Conservation (phyloP, 2,888 invertebrate species). For the Coenonympha glycerion region DNA sequence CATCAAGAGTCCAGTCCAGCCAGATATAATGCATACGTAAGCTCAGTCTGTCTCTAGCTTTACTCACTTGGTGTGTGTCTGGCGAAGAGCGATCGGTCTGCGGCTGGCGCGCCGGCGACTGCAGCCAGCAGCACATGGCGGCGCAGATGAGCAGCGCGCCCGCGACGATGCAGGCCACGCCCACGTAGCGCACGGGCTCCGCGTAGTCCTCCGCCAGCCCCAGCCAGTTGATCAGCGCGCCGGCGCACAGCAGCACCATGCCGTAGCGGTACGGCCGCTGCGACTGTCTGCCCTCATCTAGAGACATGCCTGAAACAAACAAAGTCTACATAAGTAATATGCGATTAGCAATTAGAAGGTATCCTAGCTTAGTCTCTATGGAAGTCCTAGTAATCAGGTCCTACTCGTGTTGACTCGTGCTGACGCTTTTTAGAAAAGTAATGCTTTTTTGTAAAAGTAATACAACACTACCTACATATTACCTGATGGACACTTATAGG, state of each 20-base stretch:
- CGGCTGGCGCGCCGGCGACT: constrained; percentile 68
- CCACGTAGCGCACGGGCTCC: constrained; percentile 82
- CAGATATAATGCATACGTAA: too few relatives aligned
- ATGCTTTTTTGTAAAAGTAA: too few relatives aligned
- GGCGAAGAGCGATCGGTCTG: constrained; percentile 61
- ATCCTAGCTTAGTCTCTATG: too few relatives aligned
- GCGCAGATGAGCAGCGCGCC: constrained; percentile 83
- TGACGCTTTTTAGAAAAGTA: too few relatives aligned
- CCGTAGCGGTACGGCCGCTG: constrained; percentile 84
- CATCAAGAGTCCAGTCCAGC: too few relatives aligned
- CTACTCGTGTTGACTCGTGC: too few relatives aligned
- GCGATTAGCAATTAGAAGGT: too few relatives aligned
- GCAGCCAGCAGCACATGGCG: constrained; percentile 85
- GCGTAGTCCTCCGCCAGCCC: constrained; percentile 83
- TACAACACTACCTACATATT: too few relatives aligned
- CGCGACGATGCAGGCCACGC: constrained; percentile 83
- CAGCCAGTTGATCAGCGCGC: constrained; percentile 84
- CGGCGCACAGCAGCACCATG: constrained; percentile 82
- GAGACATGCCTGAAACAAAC: constrained; percentile 77
- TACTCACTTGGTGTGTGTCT: constrained; percentile 69
- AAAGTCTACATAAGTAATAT: background rate
- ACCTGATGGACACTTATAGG: too few relatives aligned
- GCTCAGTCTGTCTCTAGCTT: too few relatives aligned
- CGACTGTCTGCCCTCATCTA: constrained; percentile 80
- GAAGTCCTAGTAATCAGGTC: too few relatives aligned